Base-by-base conservation (phyloP, 2,888 invertebrate species). In the Lamellibrachia satsuma region DNA sequence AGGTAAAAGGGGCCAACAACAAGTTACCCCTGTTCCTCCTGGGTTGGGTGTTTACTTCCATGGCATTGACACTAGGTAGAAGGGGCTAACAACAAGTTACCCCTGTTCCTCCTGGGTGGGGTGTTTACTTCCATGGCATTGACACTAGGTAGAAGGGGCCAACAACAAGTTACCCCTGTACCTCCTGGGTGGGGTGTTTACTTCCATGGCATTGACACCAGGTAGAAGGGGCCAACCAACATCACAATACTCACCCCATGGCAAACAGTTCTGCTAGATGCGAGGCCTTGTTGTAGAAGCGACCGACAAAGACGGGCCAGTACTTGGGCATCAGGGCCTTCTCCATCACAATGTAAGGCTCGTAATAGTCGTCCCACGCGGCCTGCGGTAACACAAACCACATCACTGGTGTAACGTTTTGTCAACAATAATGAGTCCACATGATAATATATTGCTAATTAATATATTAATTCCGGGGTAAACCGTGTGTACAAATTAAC, bases 311-410 rank as follows among this genome's bases (percentile, higher is more conserved):
- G 15, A 3, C 91, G 3, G 11, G 0, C 52, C 51, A 91, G 39
- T 91, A 91, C 11, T 52, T 51, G 3, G 91, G 91, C 11, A 8
- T 52, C 4, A 91, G 6, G 15, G 9, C 39, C 22, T n/a, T n/a
- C 91, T 91, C 91, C 11, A n/a, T 52, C 6, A 91, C 91, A 6
- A 91, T 51, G 91, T 91, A 91, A n/a, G 91, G 91, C 7, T 91
- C 91, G 91, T 91, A 91, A n/a, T 91, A 91, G 11, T 91, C 91
- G 22, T n/a, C 91, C 91, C 91, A 91, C 22, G n/a, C 6, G 91
- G 52, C 52, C 91, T 91, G 91, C 4, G 75, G 11, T 75, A 75
- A 75, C 22, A 22, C 75, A 75, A 75, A 75, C n/a, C n/a, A 75
- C 3, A 11, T 8, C 1, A 60, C 15, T 15, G 15, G 22, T 75